Conservation (phyloP, 2,797 vertebrate species). For the Fratercula arctica region DNA sequence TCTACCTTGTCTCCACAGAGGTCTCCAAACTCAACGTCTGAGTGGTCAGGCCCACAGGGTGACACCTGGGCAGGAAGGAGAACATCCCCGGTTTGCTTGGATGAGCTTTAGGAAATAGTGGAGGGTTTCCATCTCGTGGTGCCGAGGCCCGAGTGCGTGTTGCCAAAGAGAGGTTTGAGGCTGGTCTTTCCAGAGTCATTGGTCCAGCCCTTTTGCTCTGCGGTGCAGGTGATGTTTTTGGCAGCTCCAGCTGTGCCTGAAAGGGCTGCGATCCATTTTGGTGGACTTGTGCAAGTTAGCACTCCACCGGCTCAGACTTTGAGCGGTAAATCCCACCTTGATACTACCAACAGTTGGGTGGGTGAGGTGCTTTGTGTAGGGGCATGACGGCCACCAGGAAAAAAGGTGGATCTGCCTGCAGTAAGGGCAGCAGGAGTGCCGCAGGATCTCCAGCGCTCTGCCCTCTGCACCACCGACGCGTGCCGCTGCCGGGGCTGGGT, state of each 20-base stretch:
- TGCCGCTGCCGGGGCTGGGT: rapidly evolving
- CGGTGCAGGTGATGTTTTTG: neutral
- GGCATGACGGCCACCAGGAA: neutral
- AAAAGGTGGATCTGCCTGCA: rapidly evolving
- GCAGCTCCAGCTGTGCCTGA: neutral
- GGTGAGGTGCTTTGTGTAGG: neutral
- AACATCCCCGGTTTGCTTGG: neutral
- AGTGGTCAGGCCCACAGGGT: neutral
- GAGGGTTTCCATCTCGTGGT: neutral
- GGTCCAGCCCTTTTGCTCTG: neutral
- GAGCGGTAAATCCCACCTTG: neutral
- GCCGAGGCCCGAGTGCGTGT: rapidly evolving
- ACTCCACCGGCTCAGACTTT: neutral
- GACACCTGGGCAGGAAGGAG: neutral
- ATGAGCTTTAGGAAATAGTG: neutral
- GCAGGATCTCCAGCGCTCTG: neutral
- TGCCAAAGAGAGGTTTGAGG: neutral
- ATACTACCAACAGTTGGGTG: neutral
- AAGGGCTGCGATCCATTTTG: rapidly evolving
- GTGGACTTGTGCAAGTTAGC: neutral
- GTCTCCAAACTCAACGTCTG: neutral
- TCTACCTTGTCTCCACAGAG: neutral
- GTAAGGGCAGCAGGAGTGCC: neutral
- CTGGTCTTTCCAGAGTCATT: neutral
- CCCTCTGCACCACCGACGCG: rapidly evolving